phyloP scores from a whole-genome alignment of 1,140 invertebrate species.

The Whitmania pigra region DNA sequence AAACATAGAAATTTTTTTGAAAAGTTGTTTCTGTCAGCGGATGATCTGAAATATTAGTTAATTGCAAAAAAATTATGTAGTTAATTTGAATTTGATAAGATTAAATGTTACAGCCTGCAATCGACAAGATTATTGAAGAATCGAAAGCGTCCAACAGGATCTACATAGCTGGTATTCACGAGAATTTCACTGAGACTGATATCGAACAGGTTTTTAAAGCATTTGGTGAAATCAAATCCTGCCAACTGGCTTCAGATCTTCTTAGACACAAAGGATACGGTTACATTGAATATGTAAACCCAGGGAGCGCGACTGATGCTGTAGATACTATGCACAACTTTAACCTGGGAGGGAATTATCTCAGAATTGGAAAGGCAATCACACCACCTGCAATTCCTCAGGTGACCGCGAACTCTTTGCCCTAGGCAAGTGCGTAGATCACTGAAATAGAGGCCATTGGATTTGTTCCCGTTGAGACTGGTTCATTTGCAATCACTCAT shows the following conservation, averaged over 20 bases:
- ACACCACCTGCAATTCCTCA: slow-evolving; percentile 40
- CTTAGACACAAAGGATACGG: slow-evolving; percentile 63
- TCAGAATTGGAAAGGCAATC: slow-evolving; percentile 65
- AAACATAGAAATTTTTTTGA: too few species aligned
- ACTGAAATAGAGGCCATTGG: slow-evolving; percentile 78
- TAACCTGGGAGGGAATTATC: slow-evolving; percentile 88
- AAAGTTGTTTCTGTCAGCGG: too few species aligned
- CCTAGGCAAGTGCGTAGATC: slow-evolving; percentile 88
- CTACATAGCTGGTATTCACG: slow-evolving; percentile 95
- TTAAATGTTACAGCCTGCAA: too few species aligned
- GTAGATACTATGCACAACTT: slow-evolving; percentile 98
- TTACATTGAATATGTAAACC: slow-evolving; percentile 92
- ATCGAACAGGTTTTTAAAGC: slow-evolving; percentile 53
- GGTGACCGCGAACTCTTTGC: slow-evolving; percentile 60
- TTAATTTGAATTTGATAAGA: too few species aligned
- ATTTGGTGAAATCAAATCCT: slow-evolving; percentile 7
- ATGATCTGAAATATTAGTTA: too few species aligned
- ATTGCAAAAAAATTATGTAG: too few species aligned
- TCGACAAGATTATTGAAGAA: too few species aligned
- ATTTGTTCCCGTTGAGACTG: not conserved
- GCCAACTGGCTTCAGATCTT: slow-evolving; percentile 2
- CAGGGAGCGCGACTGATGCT: slow-evolving; percentile 82
- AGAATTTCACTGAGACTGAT: slow-evolving; percentile 72
- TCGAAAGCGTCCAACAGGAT: slow-evolving; percentile 75
- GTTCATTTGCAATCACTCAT: too few species aligned